Evolutionary conservation across 2,888 invertebrate genomes (phyloP).

Genomic region (Tiliacea aurago): DNA sequence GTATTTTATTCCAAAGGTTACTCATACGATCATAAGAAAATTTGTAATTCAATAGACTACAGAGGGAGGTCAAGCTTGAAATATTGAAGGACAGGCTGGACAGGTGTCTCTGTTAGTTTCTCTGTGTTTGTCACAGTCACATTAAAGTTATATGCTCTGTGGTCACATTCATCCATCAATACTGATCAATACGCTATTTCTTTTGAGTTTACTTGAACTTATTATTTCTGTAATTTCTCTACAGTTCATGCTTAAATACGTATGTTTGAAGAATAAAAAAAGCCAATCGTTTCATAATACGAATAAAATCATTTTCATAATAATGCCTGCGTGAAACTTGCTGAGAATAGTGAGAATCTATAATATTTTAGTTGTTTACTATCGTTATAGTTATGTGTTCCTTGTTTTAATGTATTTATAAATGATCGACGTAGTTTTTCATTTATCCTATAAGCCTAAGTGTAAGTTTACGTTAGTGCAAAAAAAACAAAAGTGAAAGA

Average conservation of each 20-base stretch:
- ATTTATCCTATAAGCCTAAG: neutral
- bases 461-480: constrained; percentile 9
- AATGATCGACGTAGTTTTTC: constrained; percentile 23
- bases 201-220: neutral
- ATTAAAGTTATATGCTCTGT: no score
- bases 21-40: no score
- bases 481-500: constrained; percentile 48
- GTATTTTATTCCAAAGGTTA: no score
- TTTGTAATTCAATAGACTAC: neutral
- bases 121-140: no score
- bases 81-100: neutral
- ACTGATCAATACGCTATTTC: no score
- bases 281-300: neutral
- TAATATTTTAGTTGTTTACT: constrained; percentile 25
- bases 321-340: constrained; percentile 18
- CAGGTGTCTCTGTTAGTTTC: no score
- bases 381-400: neutral
- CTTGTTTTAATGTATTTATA: constrained; percentile 34
- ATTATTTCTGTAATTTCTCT: neutral
- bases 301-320: neutral
- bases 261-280: neutral
- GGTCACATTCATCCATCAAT: no score
- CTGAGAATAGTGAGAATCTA: neutral
- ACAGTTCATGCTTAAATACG: neutral
- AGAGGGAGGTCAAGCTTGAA: neutral